Base-by-base conservation (phyloP, 2,888 invertebrate genomes). In the Diadromus collaris region DNA sequence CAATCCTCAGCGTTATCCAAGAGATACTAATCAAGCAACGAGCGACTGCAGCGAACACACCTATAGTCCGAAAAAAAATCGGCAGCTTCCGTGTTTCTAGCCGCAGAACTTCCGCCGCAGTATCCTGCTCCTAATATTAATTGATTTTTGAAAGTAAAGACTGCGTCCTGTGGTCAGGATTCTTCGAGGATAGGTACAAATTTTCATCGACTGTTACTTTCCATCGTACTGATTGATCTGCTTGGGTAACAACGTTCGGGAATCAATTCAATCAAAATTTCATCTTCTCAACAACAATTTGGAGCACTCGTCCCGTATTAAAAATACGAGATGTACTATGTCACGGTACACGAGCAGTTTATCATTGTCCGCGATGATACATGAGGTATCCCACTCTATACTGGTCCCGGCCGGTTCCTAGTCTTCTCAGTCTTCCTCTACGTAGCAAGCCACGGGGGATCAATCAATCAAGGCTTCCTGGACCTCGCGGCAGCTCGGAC, bases 11-110 rank as follows among this genome's bases (percentile, higher is more conserved):
- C 29, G 56, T 51, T 65, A 48, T 19, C 54, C 32, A 44, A n/a
- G 24, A 54, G 54, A 44, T 70, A 60, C 46, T 46, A 70, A 70
- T 70, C 70, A 34, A 44, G 7, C 21, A 27, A 24, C 41, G 56
- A 48, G 29, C 34, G 34, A 19, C 19, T 27, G 24, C n/a, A 32
- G 34, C 46, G 34, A 70, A 9, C 48, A 56, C 29, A 41, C 5
- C 46, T 48, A 48, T 48, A n/a, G 16, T 56, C 7, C 56, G 4
- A 27, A 56, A 29, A n/a, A 56, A 27, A 13, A 56, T 56, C 16
- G 54, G 27, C 16, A 29, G 27, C 16, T 13, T 16, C 6, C 1
- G 29, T 54, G 54, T 1, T 29, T 56, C n/a, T 29, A 27, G 16
- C 27, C 27, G 27, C n/a, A 16, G 56, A 56, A 56, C 56, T 56